Conservation (phyloP, 2,888 invertebrate genomes). For the Tipula lateralis region DNA sequence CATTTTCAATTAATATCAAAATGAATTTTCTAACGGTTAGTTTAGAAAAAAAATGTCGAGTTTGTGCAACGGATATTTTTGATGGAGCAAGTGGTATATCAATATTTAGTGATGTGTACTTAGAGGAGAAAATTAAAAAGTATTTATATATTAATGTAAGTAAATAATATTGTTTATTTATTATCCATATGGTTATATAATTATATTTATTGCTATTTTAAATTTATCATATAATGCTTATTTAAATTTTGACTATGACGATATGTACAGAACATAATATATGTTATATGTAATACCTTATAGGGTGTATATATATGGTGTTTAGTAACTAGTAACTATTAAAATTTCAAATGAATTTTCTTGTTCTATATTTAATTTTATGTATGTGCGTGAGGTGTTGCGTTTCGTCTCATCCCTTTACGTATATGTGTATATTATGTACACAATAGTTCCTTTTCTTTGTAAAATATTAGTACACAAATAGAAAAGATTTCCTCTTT, state of each 20-base stretch:
- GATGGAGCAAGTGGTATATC: conserved; percentile 25
- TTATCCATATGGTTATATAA: not conserved
- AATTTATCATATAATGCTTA: no score
- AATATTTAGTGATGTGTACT: conserved; percentile 29
- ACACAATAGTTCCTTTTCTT: not conserved
- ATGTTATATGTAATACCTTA: not conserved
- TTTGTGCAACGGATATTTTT: conserved; percentile 29
- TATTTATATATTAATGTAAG: conserved; percentile 26
- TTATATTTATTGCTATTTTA: no score
- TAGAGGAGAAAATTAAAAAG: conserved; percentile 26
- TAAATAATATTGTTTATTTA: not conserved
- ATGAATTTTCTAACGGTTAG: conserved; percentile 14
- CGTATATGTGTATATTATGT: not conserved
- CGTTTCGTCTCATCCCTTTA: not conserved
- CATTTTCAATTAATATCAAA: not conserved
- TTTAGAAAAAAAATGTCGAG: conserved; percentile 28
- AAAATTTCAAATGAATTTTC: not conserved
- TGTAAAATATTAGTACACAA: not conserved
- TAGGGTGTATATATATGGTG: not conserved
- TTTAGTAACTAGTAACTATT: not conserved
- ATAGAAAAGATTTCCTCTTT: not conserved
- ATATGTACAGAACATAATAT: no score
- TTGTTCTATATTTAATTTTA: not conserved
- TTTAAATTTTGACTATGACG: no score
- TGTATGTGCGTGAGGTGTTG: not conserved